Base-by-base conservation (phyloP, 1,140 invertebrate species). In the Drosophila pallidifrons region DNA sequence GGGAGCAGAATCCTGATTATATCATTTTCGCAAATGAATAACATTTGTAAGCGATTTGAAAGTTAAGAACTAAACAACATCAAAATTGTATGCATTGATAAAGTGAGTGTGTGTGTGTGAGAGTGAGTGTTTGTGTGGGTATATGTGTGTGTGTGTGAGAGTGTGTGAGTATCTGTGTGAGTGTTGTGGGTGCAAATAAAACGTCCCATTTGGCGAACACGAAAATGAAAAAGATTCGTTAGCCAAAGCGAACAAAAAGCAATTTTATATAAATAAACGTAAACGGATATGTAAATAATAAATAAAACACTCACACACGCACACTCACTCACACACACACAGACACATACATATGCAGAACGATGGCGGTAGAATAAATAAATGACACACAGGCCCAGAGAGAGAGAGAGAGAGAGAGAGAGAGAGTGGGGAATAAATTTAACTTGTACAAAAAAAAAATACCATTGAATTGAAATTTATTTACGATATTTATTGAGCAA, bases 281-380 rank as follows among this genome's bases (percentile, higher is more conserved):
- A 78, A 78, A 78, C 66, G 76, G 66, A 75, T 78, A 75, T 78
- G 76, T 78, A 78, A 78, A 78, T 78, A 78, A 78, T 78, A 78
- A 76, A 76, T 76, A 76, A 76, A 65, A 76, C 74, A 64, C 46
- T 25, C 68, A 52, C 58, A 55, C 13, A 51, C 32, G 55, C 59
- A 57, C 25, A 49, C 20, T 32, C 32, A 54, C 2, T 16, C n/a
- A 43, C 16, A 28, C 13, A 20, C 6, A 60, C 64, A 55, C n/a
- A 54, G 60, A 25, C 43, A 38, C 20, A 20, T 20, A 20, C 20
- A 25, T 4, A 25, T 25, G 20, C 20, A 25, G 20, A 25, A 25
- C 20, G 20, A 25, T 35, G 49, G 49, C 41, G 43, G 46, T 11
- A 52, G 51, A 54, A 77, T 77, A 75, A 74, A 77, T 74, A 77